These are phyloP conservation scores for Dryococelus australis DNA, from an alignment of 2,888 invertebrate genomes.

Conservation along the genomic window DNA sequence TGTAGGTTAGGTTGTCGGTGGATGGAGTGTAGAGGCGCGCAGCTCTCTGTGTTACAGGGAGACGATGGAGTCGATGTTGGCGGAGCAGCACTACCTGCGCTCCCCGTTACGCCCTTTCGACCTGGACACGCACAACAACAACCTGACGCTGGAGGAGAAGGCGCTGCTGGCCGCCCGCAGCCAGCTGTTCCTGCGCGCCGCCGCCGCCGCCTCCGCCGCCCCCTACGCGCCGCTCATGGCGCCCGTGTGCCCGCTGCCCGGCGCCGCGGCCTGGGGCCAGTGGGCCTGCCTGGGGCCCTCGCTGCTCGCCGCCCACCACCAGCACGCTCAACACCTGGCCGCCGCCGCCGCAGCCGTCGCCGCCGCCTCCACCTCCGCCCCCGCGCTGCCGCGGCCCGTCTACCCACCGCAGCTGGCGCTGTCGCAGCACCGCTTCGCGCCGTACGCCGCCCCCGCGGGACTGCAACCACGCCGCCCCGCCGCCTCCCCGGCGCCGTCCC, in stretches of 20 bases:
- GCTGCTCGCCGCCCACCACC: constrained; percentile 60
- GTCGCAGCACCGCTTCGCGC: constrained; percentile 59
- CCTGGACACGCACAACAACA: constrained; percentile 63
- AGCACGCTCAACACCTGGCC: constrained; percentile 70
- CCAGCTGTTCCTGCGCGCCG: constrained; percentile 75
- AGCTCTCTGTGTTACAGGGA: constrained; percentile 70
- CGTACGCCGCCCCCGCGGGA: constrained; percentile 54
- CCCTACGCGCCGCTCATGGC: constrained; percentile 64
- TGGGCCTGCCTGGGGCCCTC: constrained; percentile 75
- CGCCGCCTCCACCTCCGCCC: constrained; percentile 38
- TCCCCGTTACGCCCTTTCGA: constrained; percentile 78
- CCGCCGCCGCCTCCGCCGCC: constrained; percentile 69
- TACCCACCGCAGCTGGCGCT: constrained; percentile 46
- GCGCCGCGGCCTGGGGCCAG: constrained; percentile 68
- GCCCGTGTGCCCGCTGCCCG: constrained; percentile 60
- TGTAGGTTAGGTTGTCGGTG: no score
- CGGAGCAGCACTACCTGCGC: constrained; percentile 83
- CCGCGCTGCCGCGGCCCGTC: constrained; percentile 50
- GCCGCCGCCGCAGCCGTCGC: constrained; percentile 56
- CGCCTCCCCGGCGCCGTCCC: constrained; percentile 65
- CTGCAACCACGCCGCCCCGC: constrained; percentile 39
- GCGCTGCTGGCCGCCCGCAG: constrained; percentile 79
- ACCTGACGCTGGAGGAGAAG: constrained; percentile 76
- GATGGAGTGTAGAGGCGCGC: background rate
- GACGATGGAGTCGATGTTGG: constrained; percentile 89